Conservation (phyloP, 2,797 vertebrate genomes). For the Sparidentex hasta region DNA sequence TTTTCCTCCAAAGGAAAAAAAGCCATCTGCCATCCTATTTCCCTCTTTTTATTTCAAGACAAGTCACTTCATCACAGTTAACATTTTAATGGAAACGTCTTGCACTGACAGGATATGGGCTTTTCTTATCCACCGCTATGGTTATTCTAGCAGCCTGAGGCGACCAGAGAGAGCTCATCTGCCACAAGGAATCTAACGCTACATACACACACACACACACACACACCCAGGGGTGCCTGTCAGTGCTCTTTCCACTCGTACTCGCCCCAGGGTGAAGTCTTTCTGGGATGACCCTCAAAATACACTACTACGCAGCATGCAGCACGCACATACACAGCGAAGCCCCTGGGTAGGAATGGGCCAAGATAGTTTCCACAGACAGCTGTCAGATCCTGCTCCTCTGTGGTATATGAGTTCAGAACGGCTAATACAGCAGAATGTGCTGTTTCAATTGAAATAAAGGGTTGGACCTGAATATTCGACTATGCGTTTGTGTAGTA, state of each 20-base stretch:
- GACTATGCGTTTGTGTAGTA: too few species aligned
- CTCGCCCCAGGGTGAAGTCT: constrained; percentile 61
- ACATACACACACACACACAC: constrained; percentile 42
- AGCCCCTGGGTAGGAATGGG: constrained; percentile 51
- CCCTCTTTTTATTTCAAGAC: constrained; percentile 10
- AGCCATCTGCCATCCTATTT: background rate
- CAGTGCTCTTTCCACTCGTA: constrained; percentile 64
- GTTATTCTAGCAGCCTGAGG: constrained; percentile 70
- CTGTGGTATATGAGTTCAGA: constrained; percentile 26
- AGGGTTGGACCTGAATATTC: background rate
- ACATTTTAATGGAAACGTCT: constrained; percentile 61
- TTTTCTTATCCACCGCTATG: constrained; percentile 69
- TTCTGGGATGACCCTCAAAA: constrained; percentile 76
- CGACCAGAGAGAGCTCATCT: constrained; percentile 70
- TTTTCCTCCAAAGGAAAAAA: constrained; percentile 16
- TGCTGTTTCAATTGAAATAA: constrained; percentile 25
- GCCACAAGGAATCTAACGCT: constrained; percentile 70
- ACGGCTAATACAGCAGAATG: constrained; percentile 27
- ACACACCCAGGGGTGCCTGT: constrained; percentile 67
- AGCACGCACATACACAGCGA: constrained; percentile 52
- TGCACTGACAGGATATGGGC: constrained; percentile 54
- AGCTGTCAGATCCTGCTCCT: constrained; percentile 70
- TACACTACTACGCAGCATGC: constrained; percentile 65
- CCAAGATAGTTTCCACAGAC: constrained; percentile 63
- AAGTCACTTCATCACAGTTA: constrained; percentile 47